phyloP scores from a whole-genome alignment of 1,140 invertebrate genomes.

The Macrosteles quadrilineatus region DNA sequence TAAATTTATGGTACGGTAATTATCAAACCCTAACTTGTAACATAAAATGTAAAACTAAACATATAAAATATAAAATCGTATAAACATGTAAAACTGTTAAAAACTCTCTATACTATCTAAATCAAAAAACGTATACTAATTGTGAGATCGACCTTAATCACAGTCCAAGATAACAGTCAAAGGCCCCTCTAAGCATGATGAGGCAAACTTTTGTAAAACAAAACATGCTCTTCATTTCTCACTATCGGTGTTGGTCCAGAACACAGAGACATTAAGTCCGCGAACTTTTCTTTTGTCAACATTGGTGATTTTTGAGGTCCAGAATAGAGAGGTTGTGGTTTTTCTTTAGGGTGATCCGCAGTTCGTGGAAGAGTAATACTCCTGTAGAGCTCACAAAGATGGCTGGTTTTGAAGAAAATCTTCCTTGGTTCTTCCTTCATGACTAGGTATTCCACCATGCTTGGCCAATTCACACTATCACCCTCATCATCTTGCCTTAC shows the following conservation, averaged over 20 bases:
- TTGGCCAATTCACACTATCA: background rate
- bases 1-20: too few relatives aligned
- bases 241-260: constrained; percentile 7
- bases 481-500: constrained; percentile 12
- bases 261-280: constrained; percentile 18
- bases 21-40: background rate
- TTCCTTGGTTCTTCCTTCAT: background rate
- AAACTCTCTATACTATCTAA: too few relatives aligned
- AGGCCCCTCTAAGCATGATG: background rate
- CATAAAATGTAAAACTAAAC: background rate
- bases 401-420: constrained; percentile 17
- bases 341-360: background rate
- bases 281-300: background rate
- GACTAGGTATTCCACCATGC: constrained; percentile 19
- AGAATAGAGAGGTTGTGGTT: constrained; percentile 6
- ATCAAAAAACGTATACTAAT: too few relatives aligned
- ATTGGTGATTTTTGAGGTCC: background rate
- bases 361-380: background rate
- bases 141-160: too few relatives aligned
- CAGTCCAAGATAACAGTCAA: background rate
- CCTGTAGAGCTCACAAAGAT: background rate
- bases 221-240: background rate
- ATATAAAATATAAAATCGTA: background rate
- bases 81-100: too few relatives aligned
- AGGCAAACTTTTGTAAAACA: constrained; percentile 6